Conservation (phyloP, 1,140 invertebrate genomes). For the Diprion similis region DNA sequence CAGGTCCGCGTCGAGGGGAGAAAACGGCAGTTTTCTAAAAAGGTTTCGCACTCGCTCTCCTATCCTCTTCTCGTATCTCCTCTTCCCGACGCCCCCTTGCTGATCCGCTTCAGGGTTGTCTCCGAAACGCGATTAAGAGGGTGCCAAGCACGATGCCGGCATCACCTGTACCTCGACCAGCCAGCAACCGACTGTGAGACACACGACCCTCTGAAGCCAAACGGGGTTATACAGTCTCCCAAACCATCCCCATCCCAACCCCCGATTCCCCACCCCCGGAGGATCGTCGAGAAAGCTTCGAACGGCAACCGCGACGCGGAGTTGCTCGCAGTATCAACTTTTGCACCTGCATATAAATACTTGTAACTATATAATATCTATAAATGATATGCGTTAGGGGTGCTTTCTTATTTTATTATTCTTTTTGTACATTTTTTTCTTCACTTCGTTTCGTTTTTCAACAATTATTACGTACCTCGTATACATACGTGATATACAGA, state of each 20-base stretch:
- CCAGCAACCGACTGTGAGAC: slow-evolving; percentile 58
- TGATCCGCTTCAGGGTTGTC: neutral
- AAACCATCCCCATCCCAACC: slow-evolving; percentile 25
- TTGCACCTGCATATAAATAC: neutral
- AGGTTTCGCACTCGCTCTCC: no score
- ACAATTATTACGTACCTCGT: no score
- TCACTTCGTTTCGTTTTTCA: no score
- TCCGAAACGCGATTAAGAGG: neutral
- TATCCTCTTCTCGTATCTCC: neutral
- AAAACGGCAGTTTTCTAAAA: no score
- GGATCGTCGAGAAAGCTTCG: slow-evolving; percentile 10
- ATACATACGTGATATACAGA: no score
- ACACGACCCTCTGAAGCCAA: slow-evolving; percentile 48
- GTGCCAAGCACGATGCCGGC: slow-evolving; percentile 17
- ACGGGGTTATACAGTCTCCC: slow-evolving; percentile 36
- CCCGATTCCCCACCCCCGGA: slow-evolving; percentile 7
- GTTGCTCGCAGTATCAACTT: slow-evolving; percentile 34
- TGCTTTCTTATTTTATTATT: neutral
- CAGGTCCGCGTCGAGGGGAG: no score
- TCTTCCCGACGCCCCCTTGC: neutral
- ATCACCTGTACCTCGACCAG: slow-evolving; percentile 44
- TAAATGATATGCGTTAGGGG: slow-evolving; percentile 17
- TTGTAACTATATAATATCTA: no score
- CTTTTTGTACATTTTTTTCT: no score
- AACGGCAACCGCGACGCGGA: slow-evolving; percentile 17